Conservation (phyloP, 2,888 invertebrate species). For the Cylindroiulus punctatus region DNA sequence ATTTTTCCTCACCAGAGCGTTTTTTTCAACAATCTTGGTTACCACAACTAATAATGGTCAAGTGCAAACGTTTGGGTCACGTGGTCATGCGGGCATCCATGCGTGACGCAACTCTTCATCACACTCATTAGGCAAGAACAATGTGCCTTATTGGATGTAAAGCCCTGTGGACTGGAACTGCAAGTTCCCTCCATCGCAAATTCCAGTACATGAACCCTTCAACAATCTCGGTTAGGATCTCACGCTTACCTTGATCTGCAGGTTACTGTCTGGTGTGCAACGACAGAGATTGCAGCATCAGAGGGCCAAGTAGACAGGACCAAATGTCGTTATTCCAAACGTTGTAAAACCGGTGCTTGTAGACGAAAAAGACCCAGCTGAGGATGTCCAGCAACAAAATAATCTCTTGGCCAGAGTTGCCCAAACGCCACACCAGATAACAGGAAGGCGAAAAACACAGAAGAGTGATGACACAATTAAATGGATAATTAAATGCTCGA, state of each 20-base stretch:
- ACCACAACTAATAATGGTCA: no score
- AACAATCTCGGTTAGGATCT: no score
- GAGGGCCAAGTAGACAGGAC: background rate
- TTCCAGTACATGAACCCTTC: no score
- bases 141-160: no score
- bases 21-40: no score
- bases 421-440: background rate
- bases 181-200: no score
- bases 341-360: background rate
- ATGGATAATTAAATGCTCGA: slow-evolving; percentile 39
- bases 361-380: background rate
- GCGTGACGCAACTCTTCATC: no score
- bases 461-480: slow-evolving; percentile 33
- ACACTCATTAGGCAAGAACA: no score
- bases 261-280: background rate
- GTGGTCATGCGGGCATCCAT: no score
- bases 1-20: no score
- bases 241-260: slow-evolving; percentile 5
- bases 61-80: no score
- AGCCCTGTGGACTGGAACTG: no score
- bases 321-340: slow-evolving; percentile 1
- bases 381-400: background rate
- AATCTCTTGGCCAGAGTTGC: background rate
- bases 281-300: background rate
- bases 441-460: background rate